These are phyloP conservation scores for Silurus aristotelis DNA, from an alignment of 2,797 vertebrate species.

Conservation along the genomic window DNA sequence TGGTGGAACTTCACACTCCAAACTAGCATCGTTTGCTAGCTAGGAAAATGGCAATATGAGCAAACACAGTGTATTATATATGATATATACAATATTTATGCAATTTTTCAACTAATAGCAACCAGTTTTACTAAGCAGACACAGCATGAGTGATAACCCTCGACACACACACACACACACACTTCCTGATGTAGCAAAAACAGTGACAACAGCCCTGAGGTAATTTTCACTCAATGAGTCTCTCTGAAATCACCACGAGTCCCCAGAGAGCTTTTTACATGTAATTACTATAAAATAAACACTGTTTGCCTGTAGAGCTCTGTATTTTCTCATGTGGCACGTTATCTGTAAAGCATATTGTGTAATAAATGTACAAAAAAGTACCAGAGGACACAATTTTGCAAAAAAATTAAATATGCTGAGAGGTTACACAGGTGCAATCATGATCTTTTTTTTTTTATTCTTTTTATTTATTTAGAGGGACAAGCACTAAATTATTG, in stretches of 20 bases:
- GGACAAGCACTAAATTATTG: no score
- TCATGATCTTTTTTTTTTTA: no score
- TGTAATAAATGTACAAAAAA: background rate
- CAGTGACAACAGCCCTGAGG: slow-evolving; percentile 24
- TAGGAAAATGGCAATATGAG: background rate
- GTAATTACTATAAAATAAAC: slow-evolving; percentile 30
- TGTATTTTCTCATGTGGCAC: slow-evolving; percentile 1
- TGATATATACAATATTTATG: no score
- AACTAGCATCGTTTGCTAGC: background rate
- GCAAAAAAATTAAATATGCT: no score
- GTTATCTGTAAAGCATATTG: slow-evolving; percentile 3
- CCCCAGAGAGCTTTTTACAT: slow-evolving; percentile 51
- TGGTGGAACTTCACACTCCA: background rate
- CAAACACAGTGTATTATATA: background rate
- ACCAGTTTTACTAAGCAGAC: background rate
- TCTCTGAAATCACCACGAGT: slow-evolving; percentile 41
- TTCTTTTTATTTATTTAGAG: no score
- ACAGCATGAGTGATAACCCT: no score
- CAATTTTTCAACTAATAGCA: background rate
- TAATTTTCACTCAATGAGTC: slow-evolving; percentile 52
- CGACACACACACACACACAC: background rate
- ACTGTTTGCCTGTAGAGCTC: background rate
- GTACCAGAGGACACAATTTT: no score
- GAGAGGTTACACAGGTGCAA: no score
- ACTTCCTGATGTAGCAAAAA: background rate